A percentile compares a stretch with the other conserved stretches of the same genome.
Evolutionary conservation across 1,140 invertebrate genomes (phyloP).

Genomic region (Archegozetes longisetosus): DNA sequence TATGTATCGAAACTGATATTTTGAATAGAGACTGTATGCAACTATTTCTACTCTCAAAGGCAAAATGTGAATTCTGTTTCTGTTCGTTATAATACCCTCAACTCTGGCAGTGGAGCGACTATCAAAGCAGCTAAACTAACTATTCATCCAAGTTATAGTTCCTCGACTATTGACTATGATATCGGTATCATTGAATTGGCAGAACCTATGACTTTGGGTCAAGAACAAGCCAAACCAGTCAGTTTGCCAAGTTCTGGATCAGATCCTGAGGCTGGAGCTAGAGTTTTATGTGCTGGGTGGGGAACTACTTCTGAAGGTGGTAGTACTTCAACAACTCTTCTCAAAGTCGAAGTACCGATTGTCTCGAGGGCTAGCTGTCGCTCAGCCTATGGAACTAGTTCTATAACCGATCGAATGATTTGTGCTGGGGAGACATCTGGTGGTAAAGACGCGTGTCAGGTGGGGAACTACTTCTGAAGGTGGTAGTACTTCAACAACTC

Average conservation of each 20-base stretch:
- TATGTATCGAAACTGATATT: no score
- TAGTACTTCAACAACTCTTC: not conserved
- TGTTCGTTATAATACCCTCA: conserved; percentile 1
- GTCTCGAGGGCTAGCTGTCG: not conserved
- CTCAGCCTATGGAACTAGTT: not conserved
- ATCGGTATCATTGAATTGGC: not conserved
- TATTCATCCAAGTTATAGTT: not conserved
- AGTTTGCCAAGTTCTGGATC: not conserved
- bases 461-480: no score
- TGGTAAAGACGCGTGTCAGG: conserved; percentile 34
- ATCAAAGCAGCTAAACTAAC: not conserved
- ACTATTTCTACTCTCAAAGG: conserved; percentile 2
- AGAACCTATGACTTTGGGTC: not conserved
- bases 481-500: no score
- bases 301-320: not conserved
- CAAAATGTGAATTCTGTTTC: not conserved
- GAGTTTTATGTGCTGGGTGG: not conserved
- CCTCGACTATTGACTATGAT: conserved; percentile 1
- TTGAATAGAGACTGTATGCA: no score
- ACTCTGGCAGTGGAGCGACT: not conserved
- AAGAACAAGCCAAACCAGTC: not conserved
- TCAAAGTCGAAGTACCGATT: not conserved
- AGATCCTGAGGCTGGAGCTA: not conserved
- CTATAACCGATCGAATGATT: conserved; percentile 3
- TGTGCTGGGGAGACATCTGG: not conserved